phyloP scores from a whole-genome alignment of 1,140 invertebrate genomes.

The Drosophila pectinifera region DNA sequence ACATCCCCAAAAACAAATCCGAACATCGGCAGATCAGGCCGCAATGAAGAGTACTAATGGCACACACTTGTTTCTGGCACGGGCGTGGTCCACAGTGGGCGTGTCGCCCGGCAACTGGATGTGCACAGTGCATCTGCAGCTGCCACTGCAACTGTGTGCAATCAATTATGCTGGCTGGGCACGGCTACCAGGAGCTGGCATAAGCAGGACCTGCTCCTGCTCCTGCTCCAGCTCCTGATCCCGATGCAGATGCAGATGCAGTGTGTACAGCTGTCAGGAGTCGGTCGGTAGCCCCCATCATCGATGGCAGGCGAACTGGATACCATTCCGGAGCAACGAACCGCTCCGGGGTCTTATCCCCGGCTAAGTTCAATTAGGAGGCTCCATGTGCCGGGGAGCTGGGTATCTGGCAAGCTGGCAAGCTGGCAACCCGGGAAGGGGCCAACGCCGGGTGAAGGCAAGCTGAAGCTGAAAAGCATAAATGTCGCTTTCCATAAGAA shows the following conservation, averaged over 20 bases:
- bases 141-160: constrained; percentile 18
- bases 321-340: background rate
- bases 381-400: background rate
- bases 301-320: constrained; percentile 14
- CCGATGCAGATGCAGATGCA: constrained; percentile 7
- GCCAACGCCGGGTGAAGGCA: constrained; percentile 33
- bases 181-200: constrained; percentile 8
- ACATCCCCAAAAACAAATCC: constrained; percentile 12
- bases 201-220: background rate
- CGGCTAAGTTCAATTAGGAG: constrained; percentile 37
- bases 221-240: no score
- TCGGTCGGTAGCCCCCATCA: constrained; percentile 7
- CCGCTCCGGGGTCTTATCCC: constrained; percentile 18
- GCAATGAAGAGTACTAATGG: constrained; percentile 40
- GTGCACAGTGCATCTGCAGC: constrained; percentile 18
- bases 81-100: constrained; percentile 15
- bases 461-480: constrained; percentile 52
- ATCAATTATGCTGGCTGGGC: constrained; percentile 40
- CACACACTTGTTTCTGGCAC: constrained; percentile 38
- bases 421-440: no score
- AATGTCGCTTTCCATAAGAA: constrained; percentile 53
- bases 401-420: no score
- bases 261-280: constrained; percentile 22
- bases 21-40: background rate
- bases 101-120: constrained; percentile 22